Evolutionary conservation across 2,797 vertebrate genomes (phyloP), one percentile per base, ranked within the genome.

Genomic region (Emys orbicularis): DNA sequence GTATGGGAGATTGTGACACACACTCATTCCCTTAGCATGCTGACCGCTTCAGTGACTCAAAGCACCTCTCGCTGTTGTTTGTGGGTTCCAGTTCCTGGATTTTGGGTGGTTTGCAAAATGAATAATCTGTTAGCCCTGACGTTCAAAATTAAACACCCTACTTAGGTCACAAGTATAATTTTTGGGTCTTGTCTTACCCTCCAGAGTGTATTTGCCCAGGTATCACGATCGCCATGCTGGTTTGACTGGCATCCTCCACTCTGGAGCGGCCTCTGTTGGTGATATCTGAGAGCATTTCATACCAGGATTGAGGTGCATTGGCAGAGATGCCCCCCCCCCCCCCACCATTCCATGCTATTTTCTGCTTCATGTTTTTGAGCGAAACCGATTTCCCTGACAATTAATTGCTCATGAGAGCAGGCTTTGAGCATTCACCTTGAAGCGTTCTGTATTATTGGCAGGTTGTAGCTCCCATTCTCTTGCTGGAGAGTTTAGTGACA

Each of bases 391-490:
- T 47, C 41, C 74, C 74, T 77, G 23, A 49, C 74, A 16, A 4
- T 1, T 9, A 16, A 11, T 84, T 25, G n/a, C 44, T 31, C 41
- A 4, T 25, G 13, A 37, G 54, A n/a, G 50, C 80, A 37, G 54
- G 80, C 34, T 56, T 5, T 81, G 37, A 10, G 37, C 25, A 27
- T 47, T 76, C 41, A 29, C 15, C 34, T 21, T 21, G 57, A 12
- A 65, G 57, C 2, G 6, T 31, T 82, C 5, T 88, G 49, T 95
- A 25, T 29, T 29, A 23, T 7, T 4, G 61, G 18, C 93, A 99
- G 99, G 99, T 11, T 99, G 99, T 85, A 98, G 98, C 15, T 98
- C 98, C 59, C 97, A 97, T 79, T 98, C 98, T 49, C 59, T 84
- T 0, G 77, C 87, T 0, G 74, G 88, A 41, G 90, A n/a, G 15